Evolutionary conservation across 2,113 vertebrate genomes (phyloP).

Genomic region (Anoplopoma fimbria): DNA sequence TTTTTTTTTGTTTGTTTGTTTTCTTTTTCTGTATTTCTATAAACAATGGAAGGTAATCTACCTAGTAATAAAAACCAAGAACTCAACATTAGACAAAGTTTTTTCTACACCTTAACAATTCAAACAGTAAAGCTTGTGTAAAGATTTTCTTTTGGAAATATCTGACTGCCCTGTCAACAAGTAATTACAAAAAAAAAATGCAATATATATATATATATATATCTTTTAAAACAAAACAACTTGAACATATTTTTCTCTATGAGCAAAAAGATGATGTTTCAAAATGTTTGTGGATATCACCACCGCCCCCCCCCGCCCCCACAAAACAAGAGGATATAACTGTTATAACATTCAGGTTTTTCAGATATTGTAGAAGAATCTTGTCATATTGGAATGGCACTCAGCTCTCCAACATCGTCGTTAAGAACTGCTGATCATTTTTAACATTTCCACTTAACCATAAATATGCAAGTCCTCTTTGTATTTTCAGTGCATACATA

Average conservation of each 20-base stretch:
- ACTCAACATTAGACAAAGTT: slow-evolving; percentile 91
- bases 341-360: slow-evolving; percentile 82
- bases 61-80: slow-evolving; percentile 91
- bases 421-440: slow-evolving; percentile 68
- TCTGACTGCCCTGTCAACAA: slow-evolving; percentile 85
- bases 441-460: slow-evolving; percentile 59
- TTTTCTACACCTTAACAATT: slow-evolving; percentile 91
- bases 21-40: slow-evolving; percentile 88
- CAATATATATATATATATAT: slow-evolving; percentile 72
- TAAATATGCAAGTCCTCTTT: slow-evolving; percentile 77
- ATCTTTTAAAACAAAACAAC: slow-evolving; percentile 75
- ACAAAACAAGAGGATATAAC: slow-evolving; percentile 73
- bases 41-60: slow-evolving; percentile 94
- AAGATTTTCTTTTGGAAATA: slow-evolving; percentile 85
- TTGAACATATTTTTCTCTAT: slow-evolving; percentile 63
- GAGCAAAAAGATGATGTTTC: slow-evolving; percentile 71
- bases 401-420: slow-evolving; percentile 61
- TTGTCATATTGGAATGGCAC: slow-evolving; percentile 76
- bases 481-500: slow-evolving; percentile 85
- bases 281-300: slow-evolving; percentile 66
- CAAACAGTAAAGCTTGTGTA: slow-evolving; percentile 91
- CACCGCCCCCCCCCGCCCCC: slow-evolving; percentile 51
- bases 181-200: slow-evolving; percentile 82
- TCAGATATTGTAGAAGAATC: slow-evolving; percentile 73
- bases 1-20: slow-evolving; percentile 83